A percentile compares a stretch with the other conserved stretches of the same genome.
Evolutionary conservation across 1,140 invertebrate species (phyloP).

Genomic region (Saccostrea echinata): DNA sequence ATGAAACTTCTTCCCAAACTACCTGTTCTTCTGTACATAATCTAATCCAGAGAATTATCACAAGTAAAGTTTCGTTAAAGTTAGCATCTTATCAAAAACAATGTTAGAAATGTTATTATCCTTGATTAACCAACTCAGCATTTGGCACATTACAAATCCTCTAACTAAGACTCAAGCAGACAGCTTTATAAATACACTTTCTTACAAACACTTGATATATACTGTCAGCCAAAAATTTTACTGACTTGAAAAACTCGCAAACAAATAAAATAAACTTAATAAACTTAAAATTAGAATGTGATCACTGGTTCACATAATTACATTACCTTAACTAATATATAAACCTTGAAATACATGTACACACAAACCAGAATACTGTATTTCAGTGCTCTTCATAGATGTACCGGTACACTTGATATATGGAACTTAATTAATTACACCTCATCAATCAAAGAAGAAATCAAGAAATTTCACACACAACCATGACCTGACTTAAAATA

Average conservation of each 20-base stretch:
- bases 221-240: conserved; percentile 7
- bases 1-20: neutral
- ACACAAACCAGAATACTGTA: neutral
- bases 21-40: neutral
- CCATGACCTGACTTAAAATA: neutral
- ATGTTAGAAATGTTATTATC: conserved; percentile 8
- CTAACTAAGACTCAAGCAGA: neutral
- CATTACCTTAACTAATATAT: neutral
- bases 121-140: neutral
- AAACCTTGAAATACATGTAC: neutral
- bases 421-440: neutral
- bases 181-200: neutral
- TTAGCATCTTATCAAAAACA: conserved; percentile 14
- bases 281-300: neutral
- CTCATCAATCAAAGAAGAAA: neutral
- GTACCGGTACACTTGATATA: neutral
- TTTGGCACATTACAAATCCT: neutral
- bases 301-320: neutral
- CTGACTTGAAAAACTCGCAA: neutral
- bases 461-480: conserved; percentile 11
- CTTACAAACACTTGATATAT: neutral
- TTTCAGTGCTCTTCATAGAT: neutral
- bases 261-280: neutral
- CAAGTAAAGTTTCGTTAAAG: neutral
- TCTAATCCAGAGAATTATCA: conserved; percentile 3